Evolutionary conservation across 2,888 invertebrate species (phyloP), one percentile per base, ranked within the genome.

Genomic region (Hofmannophila pseudospretella): DNA sequence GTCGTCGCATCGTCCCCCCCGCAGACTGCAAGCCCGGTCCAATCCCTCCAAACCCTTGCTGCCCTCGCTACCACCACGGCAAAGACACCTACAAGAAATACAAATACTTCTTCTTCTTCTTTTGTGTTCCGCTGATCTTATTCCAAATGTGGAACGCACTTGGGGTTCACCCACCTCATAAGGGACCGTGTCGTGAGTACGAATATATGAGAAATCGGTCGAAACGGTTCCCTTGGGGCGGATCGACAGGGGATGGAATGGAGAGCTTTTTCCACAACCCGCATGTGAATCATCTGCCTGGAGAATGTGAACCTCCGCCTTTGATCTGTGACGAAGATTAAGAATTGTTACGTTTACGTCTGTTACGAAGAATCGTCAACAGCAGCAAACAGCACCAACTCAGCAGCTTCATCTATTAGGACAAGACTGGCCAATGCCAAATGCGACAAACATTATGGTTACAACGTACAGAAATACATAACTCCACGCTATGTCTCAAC

Each of bases 231-330:
- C 96, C 96, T n/a, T 97, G 97, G 97, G 3, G 3, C 5, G 16
- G 16, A 16, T 3, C 3, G 16, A 16, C 3, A 4, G 94, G 96
- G 32, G 94, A 95, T 62, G 96, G 96, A 26, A 90, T 90, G 51
- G 90, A 92, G 63, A 85, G 90, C n/a, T 77, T 96, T 11, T 95
- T 96, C 88, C 96, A 97, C 85, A 96, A 96, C 69, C 91, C 92
- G 4, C 88, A 90, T 34, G 61, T 75, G 22, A 96, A 96, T 65
- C 84, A 66, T 41, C 45, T 78, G 31, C 79, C 81, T 0, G 77
- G 72, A 5, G 81, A 84, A 43, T 84, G 84, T 51, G 57, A 49
- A 37, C 64, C 68, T 13, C 73, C 76, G 3, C 64, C 60, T 1
- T 41, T 62, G 1, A 72, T 72, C 1, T 81, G 81, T 47, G 79